Evolutionary conservation across 2,888 invertebrate species (phyloP), one percentile per base, ranked within the genome.

Genomic region (Galerucella nymphaeae): DNA sequence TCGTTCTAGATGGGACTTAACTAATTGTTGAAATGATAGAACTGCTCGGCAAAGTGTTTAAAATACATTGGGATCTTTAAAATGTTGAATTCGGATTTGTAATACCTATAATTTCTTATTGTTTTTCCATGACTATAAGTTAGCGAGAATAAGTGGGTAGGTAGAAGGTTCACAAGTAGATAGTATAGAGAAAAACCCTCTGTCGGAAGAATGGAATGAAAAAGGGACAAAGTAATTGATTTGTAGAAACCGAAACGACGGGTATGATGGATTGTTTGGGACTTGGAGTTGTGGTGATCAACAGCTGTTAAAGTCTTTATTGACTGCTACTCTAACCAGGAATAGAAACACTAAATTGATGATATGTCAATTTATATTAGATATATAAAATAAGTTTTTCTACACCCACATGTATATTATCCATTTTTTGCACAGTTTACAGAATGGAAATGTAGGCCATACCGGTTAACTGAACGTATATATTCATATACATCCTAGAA

Each of bases 201-300:
- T 13, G 42, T n/a, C 42, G 42, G 42, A 62, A 42, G 57, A 57
- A 57, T 20, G 20, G 59, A 59, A 65, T 58, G 50, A 65, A 65
- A 70, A 70, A 65, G 38, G 70, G 70, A 66, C 58, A 70, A 38
- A 42, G 63, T 70, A 70, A 70, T 70, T 70, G 70, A 70, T 70
- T 65, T 59, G 30, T 50, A 45, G 58, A 65, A 66, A 58, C 66
- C 58, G n/a, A 66, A 66, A 45, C 41, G 66, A 66, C 58, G 41
- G 58, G 58, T 45, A 58, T 66, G 66, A 66, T 66, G 66, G 66
- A 66, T 58, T 58, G 66, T n/a, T 23, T 42, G 16, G 16, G 11
- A 13, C 30, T 65, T 30, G 38, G 53, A 42, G 41, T 23, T 18
- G 65, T n/a, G 55, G 38, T 42, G 42, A 62, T 62, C 61, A 62